These are phyloP conservation scores for Phragmatobia fuliginosa DNA, from an alignment of 2,888 invertebrate genomes.

Conservation along the genomic window DNA sequence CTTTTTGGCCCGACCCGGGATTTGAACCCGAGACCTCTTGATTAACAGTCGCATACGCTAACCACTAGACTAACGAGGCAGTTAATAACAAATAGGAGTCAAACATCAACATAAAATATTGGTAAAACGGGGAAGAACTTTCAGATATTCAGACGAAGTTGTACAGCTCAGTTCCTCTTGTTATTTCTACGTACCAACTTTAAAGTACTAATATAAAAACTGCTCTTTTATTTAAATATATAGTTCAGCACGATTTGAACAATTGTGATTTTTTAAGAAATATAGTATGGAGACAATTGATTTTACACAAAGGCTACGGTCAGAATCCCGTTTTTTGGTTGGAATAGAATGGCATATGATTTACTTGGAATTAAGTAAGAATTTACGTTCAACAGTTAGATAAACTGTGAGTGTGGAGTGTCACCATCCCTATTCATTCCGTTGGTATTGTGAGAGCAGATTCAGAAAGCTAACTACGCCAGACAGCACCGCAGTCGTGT, in stretches of 20 bases:
- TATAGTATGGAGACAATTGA: background rate
- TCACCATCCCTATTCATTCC: no score
- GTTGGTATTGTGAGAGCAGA: no score
- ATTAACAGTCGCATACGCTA: no score
- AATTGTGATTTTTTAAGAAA: background rate
- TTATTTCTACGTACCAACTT: background rate
- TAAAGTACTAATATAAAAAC: background rate
- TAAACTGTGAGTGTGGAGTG: no score
- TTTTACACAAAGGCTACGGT: background rate
- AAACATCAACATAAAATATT: background rate
- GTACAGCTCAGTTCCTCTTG: background rate
- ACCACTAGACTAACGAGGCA: no score
- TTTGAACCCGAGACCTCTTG: no score
- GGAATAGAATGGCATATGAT: background rate
- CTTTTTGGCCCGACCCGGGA: no score
- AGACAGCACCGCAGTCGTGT: no score
- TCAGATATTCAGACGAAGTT: no score
- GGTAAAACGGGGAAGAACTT: no score
- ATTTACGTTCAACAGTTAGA: background rate
- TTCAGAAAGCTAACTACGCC: no score
- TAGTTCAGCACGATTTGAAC: constrained; percentile 1
- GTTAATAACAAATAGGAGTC: no score
- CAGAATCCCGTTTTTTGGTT: background rate
- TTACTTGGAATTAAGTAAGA: background rate
- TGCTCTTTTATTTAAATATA: background rate